A percentile compares a stretch with the other conserved stretches of the same genome.
Conservation (phyloP, 2,113 vertebrate species). For the Lethenteron camtschaticum region DNA sequence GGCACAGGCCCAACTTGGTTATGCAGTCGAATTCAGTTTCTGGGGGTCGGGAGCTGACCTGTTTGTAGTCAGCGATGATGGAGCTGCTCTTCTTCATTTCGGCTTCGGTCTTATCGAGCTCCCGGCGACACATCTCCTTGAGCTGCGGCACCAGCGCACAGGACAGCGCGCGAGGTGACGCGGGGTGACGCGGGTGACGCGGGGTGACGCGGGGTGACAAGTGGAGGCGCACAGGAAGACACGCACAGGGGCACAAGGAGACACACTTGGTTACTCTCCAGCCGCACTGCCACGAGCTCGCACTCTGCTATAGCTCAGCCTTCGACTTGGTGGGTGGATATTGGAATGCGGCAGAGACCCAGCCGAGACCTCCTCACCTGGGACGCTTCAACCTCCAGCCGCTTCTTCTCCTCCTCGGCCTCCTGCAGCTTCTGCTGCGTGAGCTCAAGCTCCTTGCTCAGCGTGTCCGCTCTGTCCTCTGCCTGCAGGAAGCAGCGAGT, state of each 20-base stretch:
- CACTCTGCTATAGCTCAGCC: no score
- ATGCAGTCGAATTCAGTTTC: no score
- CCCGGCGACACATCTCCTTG: slow-evolving; percentile 87
- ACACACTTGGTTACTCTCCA: no score
- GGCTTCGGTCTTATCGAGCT: slow-evolving; percentile 77
- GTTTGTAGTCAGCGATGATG: slow-evolving; percentile 92
- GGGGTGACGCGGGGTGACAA: no score
- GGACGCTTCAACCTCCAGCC: slow-evolving; percentile 77
- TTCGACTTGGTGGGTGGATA: no score
- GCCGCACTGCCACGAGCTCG: no score
- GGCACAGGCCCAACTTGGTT: no score
- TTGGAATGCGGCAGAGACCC: no score
- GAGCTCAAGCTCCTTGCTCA: slow-evolving; percentile 84
- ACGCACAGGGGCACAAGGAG: no score
- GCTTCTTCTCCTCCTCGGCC: slow-evolving; percentile 76
- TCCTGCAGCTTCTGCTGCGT: slow-evolving; percentile 84
- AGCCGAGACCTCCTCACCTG: slow-evolving; percentile 30
- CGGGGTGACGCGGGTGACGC: no score
- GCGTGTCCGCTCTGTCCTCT: slow-evolving; percentile 79
- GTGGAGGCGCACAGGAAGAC: no score
- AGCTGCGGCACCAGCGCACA: slow-evolving; percentile 25
- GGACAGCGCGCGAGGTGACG: no score
- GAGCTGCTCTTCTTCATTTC: slow-evolving; percentile 96
- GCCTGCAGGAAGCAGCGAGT: slow-evolving; percentile 25
- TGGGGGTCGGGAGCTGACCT: slow-evolving; percentile 26